Percentiles rank a stretch among this genome's conserved stretches.
These are phyloP conservation scores for Silurus glanis DNA, from an alignment of 2,113 vertebrate species.

Conservation along the genomic window DNA sequence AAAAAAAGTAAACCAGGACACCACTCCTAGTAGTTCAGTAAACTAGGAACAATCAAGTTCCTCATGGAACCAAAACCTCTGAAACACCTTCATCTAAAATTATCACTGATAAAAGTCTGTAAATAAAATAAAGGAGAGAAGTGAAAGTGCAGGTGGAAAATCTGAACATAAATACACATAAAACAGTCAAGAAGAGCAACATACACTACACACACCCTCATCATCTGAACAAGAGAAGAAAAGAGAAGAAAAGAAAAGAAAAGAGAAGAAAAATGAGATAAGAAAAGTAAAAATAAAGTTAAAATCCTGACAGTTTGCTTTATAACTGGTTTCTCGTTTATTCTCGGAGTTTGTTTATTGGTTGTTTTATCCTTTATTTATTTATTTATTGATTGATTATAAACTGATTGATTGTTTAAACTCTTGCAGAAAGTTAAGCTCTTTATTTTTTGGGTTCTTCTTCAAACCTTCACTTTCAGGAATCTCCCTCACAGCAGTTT, in stretches of 20 bases:
- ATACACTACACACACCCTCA: neutral
- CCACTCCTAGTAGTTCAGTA: neutral
- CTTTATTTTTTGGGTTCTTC: neutral
- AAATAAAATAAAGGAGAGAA: neutral
- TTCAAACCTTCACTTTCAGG: neutral
- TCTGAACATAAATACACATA: neutral
- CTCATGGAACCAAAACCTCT: neutral
- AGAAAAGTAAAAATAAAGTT: neutral
- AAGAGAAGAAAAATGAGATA: neutral
- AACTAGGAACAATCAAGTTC: neutral
- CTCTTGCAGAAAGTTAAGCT: neutral
- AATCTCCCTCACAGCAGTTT: neutral
- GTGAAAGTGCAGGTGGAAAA: neutral
- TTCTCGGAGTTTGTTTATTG: neutral
- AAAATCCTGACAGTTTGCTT: neutral
- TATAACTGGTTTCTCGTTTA: neutral
- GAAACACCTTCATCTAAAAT: neutral
- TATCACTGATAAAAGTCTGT: neutral
- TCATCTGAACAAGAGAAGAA: neutral
- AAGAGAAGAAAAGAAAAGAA: neutral
- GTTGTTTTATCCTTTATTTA: neutral
- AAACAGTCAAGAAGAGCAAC: neutral
- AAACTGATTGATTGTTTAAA: neutral
- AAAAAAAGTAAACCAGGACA: neutral
- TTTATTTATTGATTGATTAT: neutral